Base-by-base conservation (phyloP, 1,140 invertebrate species). In the Xylocopa sonorina region DNA sequence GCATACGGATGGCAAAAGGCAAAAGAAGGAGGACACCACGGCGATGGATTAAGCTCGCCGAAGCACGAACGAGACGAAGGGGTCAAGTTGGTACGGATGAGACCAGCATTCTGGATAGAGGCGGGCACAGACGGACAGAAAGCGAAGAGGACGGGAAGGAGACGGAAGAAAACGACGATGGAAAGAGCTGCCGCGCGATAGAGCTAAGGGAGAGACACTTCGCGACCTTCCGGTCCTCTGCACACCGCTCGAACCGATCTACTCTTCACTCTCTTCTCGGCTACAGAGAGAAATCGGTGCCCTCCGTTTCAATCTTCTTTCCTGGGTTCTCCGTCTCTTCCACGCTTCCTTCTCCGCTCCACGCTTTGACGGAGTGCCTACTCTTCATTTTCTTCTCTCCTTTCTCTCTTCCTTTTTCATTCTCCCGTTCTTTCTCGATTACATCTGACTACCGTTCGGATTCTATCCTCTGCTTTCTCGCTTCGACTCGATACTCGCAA, bases 41-140 rank as follows among this genome's bases (percentile, higher is more conserved):
- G 53, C 84, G 76, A 86, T 71, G 72, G 72, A 86, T 86, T 86
- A 86, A 86, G 68, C 68, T 80, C 85, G 83, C 60, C 83, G 77
- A 86, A 82, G 85, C 76, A 83, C 66, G 77, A 83, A 83, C 77
- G 69, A 86, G 80, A 83, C 81, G 85, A 86, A 86, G 67, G 83
- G 76, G 83, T 86, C 85, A 85, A 86, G 85, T 86, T 86, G 83
- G 74, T 76, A 80, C 75, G 62, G 81, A 86, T 86, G 83, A 86
- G 84, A 86, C 80, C 84, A 86, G 85, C 85, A 83, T 86, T 85
- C 78, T 86, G 76, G 78, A 86, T 81, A 79, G 53, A 62, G 71
- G 43, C 50, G 62, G 77, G 74, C 68, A 78, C n/a, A 75, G 82
- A 75, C 24, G 48, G 50, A 74, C 60, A 29, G 64, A n/a, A 62